A percentile compares a stretch with the other conserved stretches of the same genome.
Evolutionary conservation across 2,113 vertebrate species (phyloP).

Genomic region (Edolisoma coerulescens): DNA sequence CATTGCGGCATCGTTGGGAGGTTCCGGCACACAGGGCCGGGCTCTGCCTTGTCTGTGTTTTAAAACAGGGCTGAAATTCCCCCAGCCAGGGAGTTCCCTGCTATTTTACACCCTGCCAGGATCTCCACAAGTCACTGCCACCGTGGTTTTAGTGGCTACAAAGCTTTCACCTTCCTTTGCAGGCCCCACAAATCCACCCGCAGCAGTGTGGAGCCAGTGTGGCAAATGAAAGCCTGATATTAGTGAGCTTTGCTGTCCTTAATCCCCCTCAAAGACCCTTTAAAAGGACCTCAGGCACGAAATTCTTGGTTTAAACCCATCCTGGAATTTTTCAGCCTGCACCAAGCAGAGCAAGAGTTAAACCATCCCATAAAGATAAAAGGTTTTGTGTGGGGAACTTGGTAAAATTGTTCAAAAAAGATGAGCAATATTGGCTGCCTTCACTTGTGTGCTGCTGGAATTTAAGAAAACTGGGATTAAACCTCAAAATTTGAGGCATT

Average conservation of each 20-base stretch:
- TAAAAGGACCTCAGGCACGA: background rate
- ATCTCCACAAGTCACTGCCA: background rate
- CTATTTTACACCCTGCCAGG: background rate
- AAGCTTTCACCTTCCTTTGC: background rate
- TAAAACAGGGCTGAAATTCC: background rate
- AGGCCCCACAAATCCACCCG: background rate
- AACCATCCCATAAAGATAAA: background rate
- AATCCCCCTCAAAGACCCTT: background rate
- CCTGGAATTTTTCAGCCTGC: background rate
- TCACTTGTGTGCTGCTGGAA: background rate
- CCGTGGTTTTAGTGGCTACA: background rate
- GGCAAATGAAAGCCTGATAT: background rate
- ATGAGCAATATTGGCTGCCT: background rate
- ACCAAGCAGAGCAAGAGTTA: background rate
- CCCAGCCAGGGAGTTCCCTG: background rate
- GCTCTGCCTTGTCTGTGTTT: background rate
- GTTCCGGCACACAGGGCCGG: background rate
- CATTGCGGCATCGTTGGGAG: background rate
- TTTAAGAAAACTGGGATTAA: background rate
- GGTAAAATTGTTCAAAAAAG: background rate
- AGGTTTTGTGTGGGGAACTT: background rate
- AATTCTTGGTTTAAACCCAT: background rate
- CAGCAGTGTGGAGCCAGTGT: background rate
- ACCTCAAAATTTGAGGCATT: background rate
- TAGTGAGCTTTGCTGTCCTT: background rate